Conservation (phyloP, 2,888 invertebrate species). For the Leptinotarsa haldemani region DNA sequence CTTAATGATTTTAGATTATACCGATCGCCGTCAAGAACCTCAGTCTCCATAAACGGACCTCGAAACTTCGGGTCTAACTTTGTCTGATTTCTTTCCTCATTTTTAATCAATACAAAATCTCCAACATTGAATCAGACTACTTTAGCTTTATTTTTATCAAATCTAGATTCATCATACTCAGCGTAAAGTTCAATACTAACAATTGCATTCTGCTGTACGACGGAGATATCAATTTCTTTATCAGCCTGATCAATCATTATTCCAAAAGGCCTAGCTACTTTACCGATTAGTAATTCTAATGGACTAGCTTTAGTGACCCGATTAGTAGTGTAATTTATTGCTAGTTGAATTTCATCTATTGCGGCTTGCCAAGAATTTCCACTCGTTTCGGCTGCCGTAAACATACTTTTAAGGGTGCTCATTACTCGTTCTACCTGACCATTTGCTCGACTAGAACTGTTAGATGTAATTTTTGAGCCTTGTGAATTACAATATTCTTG, state of each 20-base stretch:
- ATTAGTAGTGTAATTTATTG: too few species aligned
- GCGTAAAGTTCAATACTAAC: too few species aligned
- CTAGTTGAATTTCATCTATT: background rate
- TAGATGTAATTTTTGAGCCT: conserved; percentile 22
- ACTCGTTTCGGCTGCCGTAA: conserved; percentile 24
- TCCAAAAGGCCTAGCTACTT: background rate
- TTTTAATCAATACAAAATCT: conserved; percentile 2
- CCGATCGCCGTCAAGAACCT: background rate
- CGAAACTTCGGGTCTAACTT: background rate
- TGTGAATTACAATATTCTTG: conserved; percentile 11
- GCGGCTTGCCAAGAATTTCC: conserved; percentile 22
- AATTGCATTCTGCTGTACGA: too few species aligned
- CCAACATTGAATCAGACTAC: background rate
- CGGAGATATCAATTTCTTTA: background rate
- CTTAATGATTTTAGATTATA: background rate
- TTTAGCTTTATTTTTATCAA: too few species aligned
- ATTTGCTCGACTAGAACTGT: conserved; percentile 15
- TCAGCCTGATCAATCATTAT: conserved; percentile 3
- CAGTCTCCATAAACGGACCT: too few species aligned
- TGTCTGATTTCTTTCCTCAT: conserved; percentile 9
- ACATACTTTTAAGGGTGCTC: conserved; percentile 24
- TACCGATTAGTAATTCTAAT: conserved; percentile 20
- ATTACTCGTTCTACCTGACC: conserved; percentile 25
- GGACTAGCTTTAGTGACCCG: conserved; percentile 9
- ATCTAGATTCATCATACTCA: too few species aligned